Conservation (phyloP, 2,888 invertebrate genomes). For the Lasioglossum lativentre region DNA sequence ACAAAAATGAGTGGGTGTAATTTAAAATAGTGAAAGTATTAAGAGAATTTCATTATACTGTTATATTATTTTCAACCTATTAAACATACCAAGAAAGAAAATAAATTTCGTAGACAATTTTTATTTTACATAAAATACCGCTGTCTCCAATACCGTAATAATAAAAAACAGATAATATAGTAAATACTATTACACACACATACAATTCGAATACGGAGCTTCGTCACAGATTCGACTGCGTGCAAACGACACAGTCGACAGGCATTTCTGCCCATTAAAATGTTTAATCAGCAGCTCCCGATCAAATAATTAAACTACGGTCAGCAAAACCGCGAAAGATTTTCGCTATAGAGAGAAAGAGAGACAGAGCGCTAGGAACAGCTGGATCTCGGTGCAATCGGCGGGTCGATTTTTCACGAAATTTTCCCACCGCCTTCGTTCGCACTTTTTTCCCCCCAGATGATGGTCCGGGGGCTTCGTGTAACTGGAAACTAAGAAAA, state of each 20-base stretch:
- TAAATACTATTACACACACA: background rate
- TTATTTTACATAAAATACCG: no score
- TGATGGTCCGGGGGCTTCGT: background rate
- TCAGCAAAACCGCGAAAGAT: conserved; percentile 5
- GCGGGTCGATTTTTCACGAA: background rate
- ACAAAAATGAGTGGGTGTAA: no score
- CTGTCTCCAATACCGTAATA: no score
- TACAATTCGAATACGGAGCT: background rate
- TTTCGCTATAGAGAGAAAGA: background rate
- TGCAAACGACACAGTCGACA: background rate
- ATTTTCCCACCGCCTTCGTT: conserved; percentile 32
- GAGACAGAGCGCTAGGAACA: background rate
- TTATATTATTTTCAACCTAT: no score
- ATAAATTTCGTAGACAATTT: no score
- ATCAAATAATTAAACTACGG: conserved; percentile 5
- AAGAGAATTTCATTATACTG: no score
- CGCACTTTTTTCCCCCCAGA: conserved; percentile 21
- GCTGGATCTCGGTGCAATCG: background rate
- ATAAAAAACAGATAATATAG: no score
- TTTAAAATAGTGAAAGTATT: no score
- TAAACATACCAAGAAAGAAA: no score
- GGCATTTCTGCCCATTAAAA: background rate
- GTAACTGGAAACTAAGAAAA: conserved; percentile 28
- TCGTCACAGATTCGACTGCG: no score
- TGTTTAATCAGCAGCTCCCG: background rate